phyloP scores from a whole-genome alignment of 2,797 vertebrate genomes.

The Smutsia temminckii region DNA sequence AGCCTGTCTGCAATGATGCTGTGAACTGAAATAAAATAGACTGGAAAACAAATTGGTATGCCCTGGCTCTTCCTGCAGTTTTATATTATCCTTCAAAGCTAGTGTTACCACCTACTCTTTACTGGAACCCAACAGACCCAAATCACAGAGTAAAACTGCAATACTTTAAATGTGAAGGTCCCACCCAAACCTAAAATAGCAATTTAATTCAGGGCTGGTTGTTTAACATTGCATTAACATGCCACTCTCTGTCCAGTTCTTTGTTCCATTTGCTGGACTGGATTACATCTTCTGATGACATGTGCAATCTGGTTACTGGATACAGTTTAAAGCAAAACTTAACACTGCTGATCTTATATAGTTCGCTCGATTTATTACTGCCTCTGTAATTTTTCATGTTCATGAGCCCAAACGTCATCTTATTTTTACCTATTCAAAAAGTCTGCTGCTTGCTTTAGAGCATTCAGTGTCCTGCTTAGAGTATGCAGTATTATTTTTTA shows the following conservation, averaged over 20 bases:
- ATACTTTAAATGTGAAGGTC: constrained; percentile 55
- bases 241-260: neutral
- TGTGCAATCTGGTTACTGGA: constrained; percentile 41
- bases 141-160: constrained; percentile 61
- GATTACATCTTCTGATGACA: constrained; percentile 36
- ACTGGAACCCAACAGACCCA: constrained; percentile 54
- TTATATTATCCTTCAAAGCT: constrained; percentile 67
- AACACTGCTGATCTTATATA: neutral
- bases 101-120: constrained; percentile 62
- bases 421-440: constrained; percentile 54
- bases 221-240: constrained; percentile 40
- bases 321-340: constrained; percentile 8
- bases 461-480: neutral
- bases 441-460: constrained; percentile 30
- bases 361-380: neutral
- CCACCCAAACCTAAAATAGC: constrained; percentile 68
- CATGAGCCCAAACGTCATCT: neutral
- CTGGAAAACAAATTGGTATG: constrained; percentile 72
- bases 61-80: constrained; percentile 61
- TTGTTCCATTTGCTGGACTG: constrained; percentile 34
- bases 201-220: constrained; percentile 65
- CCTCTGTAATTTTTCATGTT: constrained; percentile 42
- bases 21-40: constrained; percentile 78
- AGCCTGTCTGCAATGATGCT: constrained; percentile 62
- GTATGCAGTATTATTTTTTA: constrained; percentile 2